Conservation (phyloP, 2,888 invertebrate genomes). For the Nephrotoma appendiculata region DNA sequence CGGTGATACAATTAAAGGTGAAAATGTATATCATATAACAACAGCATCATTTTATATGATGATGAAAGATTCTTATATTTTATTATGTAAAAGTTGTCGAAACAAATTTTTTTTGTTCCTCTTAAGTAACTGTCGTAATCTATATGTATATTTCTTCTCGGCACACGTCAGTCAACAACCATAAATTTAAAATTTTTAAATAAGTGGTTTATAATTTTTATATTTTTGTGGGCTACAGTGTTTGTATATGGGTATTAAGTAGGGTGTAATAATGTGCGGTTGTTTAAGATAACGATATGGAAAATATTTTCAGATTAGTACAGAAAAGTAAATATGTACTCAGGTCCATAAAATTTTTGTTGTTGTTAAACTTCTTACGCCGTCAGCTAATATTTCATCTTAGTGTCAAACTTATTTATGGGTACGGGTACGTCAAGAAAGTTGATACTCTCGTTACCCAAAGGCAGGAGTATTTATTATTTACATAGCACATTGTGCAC, state of each 20-base stretch:
- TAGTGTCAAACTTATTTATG: not conserved
- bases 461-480: not conserved
- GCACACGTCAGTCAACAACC: not conserved
- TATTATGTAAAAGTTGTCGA: not conserved
- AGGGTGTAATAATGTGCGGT: not conserved
- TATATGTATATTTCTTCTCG: not conserved
- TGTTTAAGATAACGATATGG: not conserved
- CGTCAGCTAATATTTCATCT: not conserved
- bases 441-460: too few relatives aligned
- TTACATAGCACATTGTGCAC: too few relatives aligned
- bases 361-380: not conserved
- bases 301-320: not conserved
- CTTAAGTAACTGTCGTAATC: not conserved
- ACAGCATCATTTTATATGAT: not conserved
- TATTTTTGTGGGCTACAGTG: not conserved
- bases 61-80: not conserved
- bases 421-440: not conserved
- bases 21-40: not conserved
- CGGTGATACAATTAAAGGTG: not conserved
- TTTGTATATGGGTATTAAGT: not conserved
- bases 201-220: not conserved
- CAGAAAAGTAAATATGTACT: not conserved
- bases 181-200: not conserved
- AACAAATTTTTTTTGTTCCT: not conserved
- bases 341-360: not conserved